Evolutionary conservation across 2,888 invertebrate genomes (phyloP), one percentile per base, ranked within the genome.

Genomic region (Tachina fera): DNA sequence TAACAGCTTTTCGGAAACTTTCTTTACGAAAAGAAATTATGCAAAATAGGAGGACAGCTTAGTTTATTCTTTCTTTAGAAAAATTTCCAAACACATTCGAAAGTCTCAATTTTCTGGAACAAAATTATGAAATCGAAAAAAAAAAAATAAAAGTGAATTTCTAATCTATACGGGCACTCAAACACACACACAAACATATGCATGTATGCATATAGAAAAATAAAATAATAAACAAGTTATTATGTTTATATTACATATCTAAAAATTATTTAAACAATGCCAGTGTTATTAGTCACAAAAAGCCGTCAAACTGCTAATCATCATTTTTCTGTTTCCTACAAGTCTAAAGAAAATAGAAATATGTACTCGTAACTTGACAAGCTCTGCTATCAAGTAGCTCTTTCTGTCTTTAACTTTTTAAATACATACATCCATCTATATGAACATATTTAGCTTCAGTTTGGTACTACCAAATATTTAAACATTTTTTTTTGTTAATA

Each of bases 61-160:
- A 31, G 31, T 11, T 22, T 58, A 56, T 22, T 22, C 3, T 8
- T 5, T 5, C 22, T 16, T 13, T 31, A 14, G 14, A 58, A 58
- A 31, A 19, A 53, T 31, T 31, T 31, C 31, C 31, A 31, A 31
- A 31, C 31, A 0, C 16, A 53, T 19, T 16, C 19, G 16, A 53
- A 16, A 4, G 31, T 9, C 13, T 22, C 13, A 31, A n/a, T 11
- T 60, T 60, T 14, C 5, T 58, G 9, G 14, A 58, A n/a, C n/a
- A n/a, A 60, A 60, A n/a, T 60, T 22, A 14, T n/a, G 14, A 58
- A 58, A 58, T 13, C 11, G 22, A 22, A 58, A 58, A 14, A 58
- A 31, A 22, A 31, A 56, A 58, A 58, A 31, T 60, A 60, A 60
- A 60, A 60, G 60, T 60, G 60, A 60, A 60, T 60, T 60, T 39